These are phyloP conservation scores for Pelecanoides urinatrix DNA, from an alignment of 2,113 vertebrate genomes.

Conservation along the genomic window DNA sequence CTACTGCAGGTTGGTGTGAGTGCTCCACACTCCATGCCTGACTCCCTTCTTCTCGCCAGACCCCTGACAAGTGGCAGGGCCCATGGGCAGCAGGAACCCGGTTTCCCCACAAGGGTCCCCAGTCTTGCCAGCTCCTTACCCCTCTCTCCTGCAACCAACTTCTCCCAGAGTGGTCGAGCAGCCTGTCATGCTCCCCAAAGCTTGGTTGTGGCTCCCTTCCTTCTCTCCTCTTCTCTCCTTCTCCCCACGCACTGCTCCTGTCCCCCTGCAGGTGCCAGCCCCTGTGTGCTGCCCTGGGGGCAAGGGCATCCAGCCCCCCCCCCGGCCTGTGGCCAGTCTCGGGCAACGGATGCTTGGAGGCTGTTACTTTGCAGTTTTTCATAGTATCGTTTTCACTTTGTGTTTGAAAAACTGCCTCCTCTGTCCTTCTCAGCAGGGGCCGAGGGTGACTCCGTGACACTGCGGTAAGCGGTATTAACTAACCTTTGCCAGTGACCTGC, in stretches of 20 bases:
- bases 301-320: neutral
- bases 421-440: neutral
- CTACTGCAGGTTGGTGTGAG: neutral
- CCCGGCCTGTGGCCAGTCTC: rapidly evolving
- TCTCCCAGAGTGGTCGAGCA: rapidly evolving
- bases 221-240: neutral
- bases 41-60: neutral
- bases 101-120: neutral
- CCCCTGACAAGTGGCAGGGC: neutral
- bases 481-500: conserved; percentile 44
- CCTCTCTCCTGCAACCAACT: neutral
- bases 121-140: neutral
- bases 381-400: neutral
- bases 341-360: neutral
- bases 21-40: neutral
- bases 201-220: neutral
- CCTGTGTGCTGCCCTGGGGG: neutral
- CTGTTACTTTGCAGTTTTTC: neutral
- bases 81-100: neutral
- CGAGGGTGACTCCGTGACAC: rapidly evolving
- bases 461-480: neutral
- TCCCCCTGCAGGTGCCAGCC: neutral
- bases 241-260: rapidly evolving
- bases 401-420: neutral
- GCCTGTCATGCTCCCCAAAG: neutral